Conservation (phyloP, 1,140 invertebrate genomes). For the Chionoecetes opilio region DNA sequence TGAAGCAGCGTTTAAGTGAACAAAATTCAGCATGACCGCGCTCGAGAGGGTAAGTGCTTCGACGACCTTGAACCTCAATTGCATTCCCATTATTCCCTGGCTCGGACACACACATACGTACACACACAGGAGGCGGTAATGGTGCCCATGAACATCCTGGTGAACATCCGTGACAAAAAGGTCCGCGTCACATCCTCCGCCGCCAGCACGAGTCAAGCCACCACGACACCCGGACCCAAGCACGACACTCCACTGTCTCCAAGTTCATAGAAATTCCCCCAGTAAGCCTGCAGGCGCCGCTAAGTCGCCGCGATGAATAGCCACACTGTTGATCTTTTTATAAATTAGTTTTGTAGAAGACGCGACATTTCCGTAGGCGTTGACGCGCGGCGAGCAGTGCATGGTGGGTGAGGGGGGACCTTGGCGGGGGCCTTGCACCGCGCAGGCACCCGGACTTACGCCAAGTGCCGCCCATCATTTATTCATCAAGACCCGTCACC, state of each 20-base stretch:
- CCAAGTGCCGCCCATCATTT: not conserved
- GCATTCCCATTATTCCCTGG: constrained; percentile 37
- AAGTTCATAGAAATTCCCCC: not conserved
- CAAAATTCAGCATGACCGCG: constrained; percentile 57
- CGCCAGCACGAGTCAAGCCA: not conserved
- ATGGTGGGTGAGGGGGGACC: not conserved
- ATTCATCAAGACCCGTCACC: not conserved
- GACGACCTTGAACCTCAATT: constrained; percentile 59
- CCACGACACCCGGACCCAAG: not conserved
- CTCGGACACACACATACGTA: not conserved
- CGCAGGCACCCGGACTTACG: constrained; percentile 11
- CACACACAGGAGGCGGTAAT: not conserved
- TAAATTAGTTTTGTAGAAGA: not conserved
- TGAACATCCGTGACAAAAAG: not conserved
- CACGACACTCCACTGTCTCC: not conserved
- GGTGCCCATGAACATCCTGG: not conserved
- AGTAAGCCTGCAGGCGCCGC: not conserved
- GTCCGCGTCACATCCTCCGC: not conserved
- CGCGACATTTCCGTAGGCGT: not conserved
- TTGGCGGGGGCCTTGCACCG: not conserved
- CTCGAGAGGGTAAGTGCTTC: constrained; percentile 48
- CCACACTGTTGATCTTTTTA: not conserved
- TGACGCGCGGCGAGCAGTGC: not conserved
- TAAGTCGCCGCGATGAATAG: not conserved
- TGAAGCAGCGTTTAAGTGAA: constrained; percentile 43